A percentile compares a stretch with the other conserved stretches of the same genome.
Conservation (phyloP, 2,888 invertebrate species). For the Lacanobia oleracea region DNA sequence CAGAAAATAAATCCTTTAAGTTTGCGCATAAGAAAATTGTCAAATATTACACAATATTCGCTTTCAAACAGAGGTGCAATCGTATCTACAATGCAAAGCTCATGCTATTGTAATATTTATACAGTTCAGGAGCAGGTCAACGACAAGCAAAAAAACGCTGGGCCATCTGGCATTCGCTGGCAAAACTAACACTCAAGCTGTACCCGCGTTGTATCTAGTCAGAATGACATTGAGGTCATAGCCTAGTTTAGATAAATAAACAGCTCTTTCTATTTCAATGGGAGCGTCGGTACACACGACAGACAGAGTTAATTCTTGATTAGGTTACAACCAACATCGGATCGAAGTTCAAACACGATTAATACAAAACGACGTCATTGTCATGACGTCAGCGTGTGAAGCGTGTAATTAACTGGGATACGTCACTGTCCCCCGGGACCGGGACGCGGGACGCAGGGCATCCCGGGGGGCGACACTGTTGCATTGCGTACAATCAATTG, state of each 20-base stretch:
- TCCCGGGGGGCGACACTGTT: constrained; percentile 59
- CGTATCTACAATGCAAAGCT: constrained; percentile 1
- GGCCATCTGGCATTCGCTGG: constrained; percentile 50
- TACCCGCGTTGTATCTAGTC: neutral
- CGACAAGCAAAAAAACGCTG: constrained; percentile 7
- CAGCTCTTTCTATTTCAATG: constrained; percentile 34
- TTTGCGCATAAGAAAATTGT: neutral
- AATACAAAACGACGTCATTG: constrained; percentile 67
- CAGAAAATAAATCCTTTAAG: constrained; percentile 3
- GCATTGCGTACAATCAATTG: constrained; percentile 64
- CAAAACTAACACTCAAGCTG: constrained; percentile 13
- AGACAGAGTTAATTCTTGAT: constrained; percentile 34
- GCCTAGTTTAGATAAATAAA: constrained; percentile 39
- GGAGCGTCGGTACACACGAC: constrained; percentile 11
- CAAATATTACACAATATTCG: constrained; percentile 1
- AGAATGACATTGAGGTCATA: constrained; percentile 45
- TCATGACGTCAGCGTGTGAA: constrained; percentile 65
- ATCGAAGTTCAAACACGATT: constrained; percentile 59
- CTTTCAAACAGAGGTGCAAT: neutral
- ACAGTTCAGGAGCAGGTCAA: constrained; percentile 35
- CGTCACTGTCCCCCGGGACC: constrained; percentile 46
- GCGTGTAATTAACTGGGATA: constrained; percentile 72
- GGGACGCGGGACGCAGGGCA: constrained; percentile 31
- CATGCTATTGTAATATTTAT: constrained; percentile 48
- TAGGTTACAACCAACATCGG: constrained; percentile 33